phyloP scores from a whole-genome alignment of 2,113 vertebrate species.

The Urocynchramus pylzowi region DNA sequence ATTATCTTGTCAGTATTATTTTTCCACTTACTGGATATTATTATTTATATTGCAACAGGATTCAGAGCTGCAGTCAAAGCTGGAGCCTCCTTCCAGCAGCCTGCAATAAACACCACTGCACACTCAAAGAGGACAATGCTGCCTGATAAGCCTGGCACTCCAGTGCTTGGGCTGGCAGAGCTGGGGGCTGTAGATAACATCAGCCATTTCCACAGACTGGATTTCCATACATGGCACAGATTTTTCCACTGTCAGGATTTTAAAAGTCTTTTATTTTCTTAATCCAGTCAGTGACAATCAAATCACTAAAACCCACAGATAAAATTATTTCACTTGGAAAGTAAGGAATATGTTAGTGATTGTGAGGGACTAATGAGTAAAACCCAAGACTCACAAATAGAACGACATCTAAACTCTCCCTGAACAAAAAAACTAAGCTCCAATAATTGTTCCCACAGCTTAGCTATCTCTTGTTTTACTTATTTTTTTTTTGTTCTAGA shows the following conservation, averaged over 20 bases:
- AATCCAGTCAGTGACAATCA: not conserved
- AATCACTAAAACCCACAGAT: not conserved
- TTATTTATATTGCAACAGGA: not conserved
- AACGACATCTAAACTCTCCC: not conserved
- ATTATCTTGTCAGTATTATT: not conserved
- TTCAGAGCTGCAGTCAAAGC: not conserved
- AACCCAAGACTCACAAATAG: slow-evolving; percentile 13
- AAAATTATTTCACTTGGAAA: not conserved
- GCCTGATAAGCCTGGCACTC: not conserved
- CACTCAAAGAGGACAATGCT: not conserved
- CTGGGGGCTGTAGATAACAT: not conserved
- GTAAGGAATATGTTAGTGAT: not conserved
- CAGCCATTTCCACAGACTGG: not conserved
- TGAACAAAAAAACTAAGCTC: not conserved
- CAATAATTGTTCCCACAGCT: not conserved
- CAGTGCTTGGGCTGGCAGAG: not conserved
- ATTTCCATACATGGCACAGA: not conserved
- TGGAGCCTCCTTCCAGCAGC: not conserved
- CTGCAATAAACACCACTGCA: not conserved
- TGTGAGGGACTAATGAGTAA: not conserved
- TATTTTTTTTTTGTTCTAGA: not conserved
- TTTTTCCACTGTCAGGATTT: not conserved
- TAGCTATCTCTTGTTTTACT: not conserved
- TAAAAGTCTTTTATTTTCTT: not conserved
- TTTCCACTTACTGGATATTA: not conserved